Base-by-base conservation (phyloP, 2,888 invertebrate species). In the Luperina testacea region DNA sequence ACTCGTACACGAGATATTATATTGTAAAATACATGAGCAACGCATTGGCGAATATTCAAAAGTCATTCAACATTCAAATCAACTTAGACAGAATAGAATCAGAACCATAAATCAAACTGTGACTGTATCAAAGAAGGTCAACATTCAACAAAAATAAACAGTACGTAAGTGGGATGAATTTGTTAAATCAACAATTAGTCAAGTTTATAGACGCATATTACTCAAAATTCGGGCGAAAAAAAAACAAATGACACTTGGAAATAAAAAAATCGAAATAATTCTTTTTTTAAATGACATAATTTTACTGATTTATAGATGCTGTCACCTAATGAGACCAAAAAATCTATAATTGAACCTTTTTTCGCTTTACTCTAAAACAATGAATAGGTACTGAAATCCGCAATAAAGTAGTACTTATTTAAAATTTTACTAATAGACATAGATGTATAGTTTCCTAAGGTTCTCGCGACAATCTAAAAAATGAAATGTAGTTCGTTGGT, bases 401-500 rank as follows among this genome's bases (percentile, higher is more conserved):
- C 17, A 38, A 38, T 20, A 20, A 20, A 48, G 15, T 57, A 57
- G 32, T 45, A 51, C 3, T 9, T 77, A 48, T n/a, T 72, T 63
- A n/a, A 64, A 57, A 48, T 27, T 57, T 64, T 51, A 27, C 45
- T 15, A 17, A 53, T n/a, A 8, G 42, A 42, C 32, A n/a, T 48
- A 27, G 27, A 27, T 80, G 24, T 59, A 7, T 57, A 45, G 15
- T 32, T 79, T 69, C 38, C 17, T 27, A 8, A 57, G 27, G 48
- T 27, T 24, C 17, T 80, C n/a, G 27, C 20, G 9, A 20, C 17
- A 45, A 71, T 61, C 38, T 51, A 80, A 45, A 68, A 42, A n/a
- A 67, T 6, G 17, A 8, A 42, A 67, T 5, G 5, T 5, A 17
- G 9, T 5, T n/a, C 42, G 17, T 67, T 42, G 42, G 17, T 42